phyloP scores from a whole-genome alignment of 2,888 invertebrate genomes.

The Hydrotaea cyrtoneurina region DNA sequence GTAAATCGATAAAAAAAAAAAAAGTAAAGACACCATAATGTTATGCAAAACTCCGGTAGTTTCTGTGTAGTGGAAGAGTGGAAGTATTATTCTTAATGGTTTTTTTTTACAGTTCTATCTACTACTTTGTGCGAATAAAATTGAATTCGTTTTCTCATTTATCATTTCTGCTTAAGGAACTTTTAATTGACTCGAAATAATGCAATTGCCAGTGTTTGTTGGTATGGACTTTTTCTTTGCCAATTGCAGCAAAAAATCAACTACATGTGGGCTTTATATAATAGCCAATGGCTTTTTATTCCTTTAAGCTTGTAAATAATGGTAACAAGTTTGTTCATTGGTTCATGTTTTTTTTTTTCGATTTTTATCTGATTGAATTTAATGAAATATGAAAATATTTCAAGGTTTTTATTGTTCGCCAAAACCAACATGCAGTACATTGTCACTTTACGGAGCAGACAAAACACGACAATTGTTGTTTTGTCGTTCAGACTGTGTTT shows the following conservation, averaged over 20 bases:
- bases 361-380: conserved; percentile 24
- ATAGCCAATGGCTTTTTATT: background rate
- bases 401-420: conserved; percentile 53
- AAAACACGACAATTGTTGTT: background rate
- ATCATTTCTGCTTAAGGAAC: conserved; percentile 18
- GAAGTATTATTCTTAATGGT: background rate
- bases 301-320: background rate
- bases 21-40: too few relatives aligned
- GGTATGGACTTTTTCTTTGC: background rate
- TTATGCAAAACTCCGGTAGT: background rate
- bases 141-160: conserved; percentile 1
- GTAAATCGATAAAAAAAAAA: background rate
- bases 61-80: background rate
- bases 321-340: background rate
- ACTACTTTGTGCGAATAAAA: background rate
- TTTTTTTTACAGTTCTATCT: background rate
- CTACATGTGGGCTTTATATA: conserved; percentile 8
- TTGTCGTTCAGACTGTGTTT: background rate
- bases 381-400: conserved; percentile 45
- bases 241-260: background rate
- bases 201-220: background rate
- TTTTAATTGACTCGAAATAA: conserved; percentile 6
- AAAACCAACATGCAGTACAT: background rate
- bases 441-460: background rate
- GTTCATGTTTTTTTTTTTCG: conserved; percentile 2